Percentiles rank a stretch among this genome's conserved stretches.
Evolutionary conservation across 2,113 vertebrate genomes (phyloP).

Genomic region (Indicator maculatus): DNA sequence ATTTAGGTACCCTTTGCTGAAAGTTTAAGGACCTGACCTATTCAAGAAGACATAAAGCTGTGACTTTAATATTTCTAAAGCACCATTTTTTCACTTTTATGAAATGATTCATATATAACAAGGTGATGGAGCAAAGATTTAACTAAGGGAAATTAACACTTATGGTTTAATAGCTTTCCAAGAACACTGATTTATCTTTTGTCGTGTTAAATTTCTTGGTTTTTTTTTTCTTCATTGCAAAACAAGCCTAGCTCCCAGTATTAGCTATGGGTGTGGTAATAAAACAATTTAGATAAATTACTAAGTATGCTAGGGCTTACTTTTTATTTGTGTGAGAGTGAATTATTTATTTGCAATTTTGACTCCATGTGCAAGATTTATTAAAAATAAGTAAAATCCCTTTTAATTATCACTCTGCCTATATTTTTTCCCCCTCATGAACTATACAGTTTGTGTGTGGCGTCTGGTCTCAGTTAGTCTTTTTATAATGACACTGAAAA

Average conservation of each 20-base stretch:
- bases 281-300: background rate
- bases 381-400: background rate
- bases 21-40: constrained; percentile 65
- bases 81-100: constrained; percentile 53
- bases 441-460: background rate
- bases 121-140: constrained; percentile 70
- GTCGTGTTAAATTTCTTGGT: constrained; percentile 63
- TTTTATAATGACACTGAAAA: background rate
- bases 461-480: background rate
- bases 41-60: constrained; percentile 48
- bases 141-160: constrained; percentile 76
- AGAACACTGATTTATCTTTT: constrained; percentile 72
- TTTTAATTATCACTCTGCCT: background rate
- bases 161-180: constrained; percentile 63
- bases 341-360: background rate
- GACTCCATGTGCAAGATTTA: background rate
- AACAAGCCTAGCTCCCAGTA: constrained; percentile 1
- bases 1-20: constrained; percentile 53
- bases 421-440: background rate
- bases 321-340: background rate
- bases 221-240: constrained; percentile 63
- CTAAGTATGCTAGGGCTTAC: background rate
- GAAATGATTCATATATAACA: constrained; percentile 62
- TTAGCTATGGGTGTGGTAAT: background rate
- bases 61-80: constrained; percentile 44